Conservation (phyloP, 2,888 invertebrate genomes). For the Andrena flavipes region DNA sequence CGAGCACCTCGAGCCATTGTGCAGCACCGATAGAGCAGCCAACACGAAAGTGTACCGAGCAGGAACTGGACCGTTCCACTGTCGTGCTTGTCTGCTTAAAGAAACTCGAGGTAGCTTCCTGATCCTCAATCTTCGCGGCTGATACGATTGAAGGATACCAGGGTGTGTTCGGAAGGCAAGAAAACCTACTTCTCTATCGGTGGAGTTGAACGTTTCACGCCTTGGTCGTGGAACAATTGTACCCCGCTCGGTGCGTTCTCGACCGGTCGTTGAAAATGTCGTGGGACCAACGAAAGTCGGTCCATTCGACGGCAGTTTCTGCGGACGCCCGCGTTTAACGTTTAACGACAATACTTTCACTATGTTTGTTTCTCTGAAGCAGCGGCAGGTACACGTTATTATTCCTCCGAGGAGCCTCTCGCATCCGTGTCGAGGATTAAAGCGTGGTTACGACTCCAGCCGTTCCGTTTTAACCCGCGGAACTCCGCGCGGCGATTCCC, state of each 20-base stretch:
- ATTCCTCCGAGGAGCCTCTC: conserved; percentile 39
- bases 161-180: background rate
- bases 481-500: background rate
- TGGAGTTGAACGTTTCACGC: background rate
- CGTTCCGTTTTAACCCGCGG: background rate
- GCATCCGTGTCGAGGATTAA: conserved; percentile 25
- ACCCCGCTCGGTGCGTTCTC: conserved; percentile 1
- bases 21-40: conserved; percentile 16
- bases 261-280: conserved; percentile 13
- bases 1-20: conserved; percentile 56
- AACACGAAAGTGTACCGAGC: conserved; percentile 37
- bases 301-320: conserved; percentile 21
- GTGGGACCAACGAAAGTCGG: conserved; percentile 42
- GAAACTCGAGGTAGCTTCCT: conserved; percentile 48
- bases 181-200: too few species aligned
- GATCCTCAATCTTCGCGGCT: conserved; percentile 31
- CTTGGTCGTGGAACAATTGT: background rate
- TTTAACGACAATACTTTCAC: conserved; percentile 73
- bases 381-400: conserved; percentile 45
- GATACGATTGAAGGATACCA: conserved; percentile 31
- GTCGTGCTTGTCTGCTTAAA: conserved; percentile 51
- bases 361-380: conserved; percentile 53
- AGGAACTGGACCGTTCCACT: conserved; percentile 61
- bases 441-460: conserved; percentile 29
- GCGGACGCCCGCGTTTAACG: conserved; percentile 63